Percentiles rank a stretch among this genome's conserved stretches.
Conservation (phyloP, 2,888 invertebrate genomes). For the Acanthosepion esculentum region DNA sequence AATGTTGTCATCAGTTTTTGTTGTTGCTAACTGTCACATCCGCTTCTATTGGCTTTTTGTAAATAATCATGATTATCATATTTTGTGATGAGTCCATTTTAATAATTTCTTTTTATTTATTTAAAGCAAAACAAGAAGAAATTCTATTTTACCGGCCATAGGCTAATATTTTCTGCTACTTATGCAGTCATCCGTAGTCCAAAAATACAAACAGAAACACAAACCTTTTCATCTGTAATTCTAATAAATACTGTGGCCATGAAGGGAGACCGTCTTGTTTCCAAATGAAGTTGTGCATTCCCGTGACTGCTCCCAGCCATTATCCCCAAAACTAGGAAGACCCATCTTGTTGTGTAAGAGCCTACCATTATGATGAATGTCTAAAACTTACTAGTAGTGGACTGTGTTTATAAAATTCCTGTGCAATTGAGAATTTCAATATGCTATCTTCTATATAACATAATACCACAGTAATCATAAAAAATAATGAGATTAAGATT, state of each 20-base stretch:
- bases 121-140: no score
- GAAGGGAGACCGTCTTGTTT: not conserved
- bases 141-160: no score
- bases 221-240: not conserved
- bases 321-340: not conserved
- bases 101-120: not conserved
- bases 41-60: not conserved
- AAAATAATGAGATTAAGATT: no score
- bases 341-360: no score
- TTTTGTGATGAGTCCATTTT: slow-evolving; percentile 33
- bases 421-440: no score
- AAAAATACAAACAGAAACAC: not conserved
- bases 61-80: not conserved
- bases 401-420: no score
- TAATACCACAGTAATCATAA: no score
- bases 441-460: no score
- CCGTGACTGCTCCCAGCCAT: not conserved
- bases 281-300: slow-evolving; percentile 5
- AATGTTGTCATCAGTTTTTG: not conserved
- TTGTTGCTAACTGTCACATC: slow-evolving; percentile 1
- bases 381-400: no score
- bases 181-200: not conserved
- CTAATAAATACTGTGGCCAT: not conserved
- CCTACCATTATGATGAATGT: no score
- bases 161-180: no score